Conservation (phyloP, 2,113 vertebrate species). For the Aramus guarauna region DNA sequence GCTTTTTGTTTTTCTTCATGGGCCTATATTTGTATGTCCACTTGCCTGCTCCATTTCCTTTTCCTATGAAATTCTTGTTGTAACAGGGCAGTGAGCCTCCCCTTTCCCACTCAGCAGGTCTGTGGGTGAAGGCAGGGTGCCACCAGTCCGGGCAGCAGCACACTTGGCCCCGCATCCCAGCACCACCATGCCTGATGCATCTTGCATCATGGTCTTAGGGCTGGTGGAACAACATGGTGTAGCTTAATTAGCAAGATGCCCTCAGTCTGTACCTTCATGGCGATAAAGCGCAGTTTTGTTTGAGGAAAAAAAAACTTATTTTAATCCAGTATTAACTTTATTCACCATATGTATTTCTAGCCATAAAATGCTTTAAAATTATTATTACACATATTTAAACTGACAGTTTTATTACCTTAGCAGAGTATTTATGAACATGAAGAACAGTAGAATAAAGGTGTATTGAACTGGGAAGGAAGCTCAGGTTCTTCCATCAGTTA, state of each 20-base stretch:
- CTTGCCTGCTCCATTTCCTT: not conserved
- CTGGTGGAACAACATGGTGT: not conserved
- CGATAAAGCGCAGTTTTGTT: not conserved
- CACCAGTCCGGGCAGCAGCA: not conserved
- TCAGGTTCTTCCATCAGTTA: not conserved
- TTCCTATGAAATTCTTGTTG: not conserved
- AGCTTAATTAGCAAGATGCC: not conserved
- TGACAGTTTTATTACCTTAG: not conserved
- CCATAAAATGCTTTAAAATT: not conserved
- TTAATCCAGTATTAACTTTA: not conserved
- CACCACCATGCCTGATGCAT: not conserved
- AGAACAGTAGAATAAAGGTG: not conserved
- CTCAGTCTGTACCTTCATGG: not conserved
- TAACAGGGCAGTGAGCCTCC: not conserved
- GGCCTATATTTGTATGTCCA: not conserved
- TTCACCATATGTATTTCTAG: not conserved
- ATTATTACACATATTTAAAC: not conserved
- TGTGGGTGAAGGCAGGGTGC: rapidly evolving
- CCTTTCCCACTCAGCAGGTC: not conserved
- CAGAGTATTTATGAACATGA: not conserved
- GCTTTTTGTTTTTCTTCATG: not conserved
- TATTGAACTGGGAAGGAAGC: not conserved
- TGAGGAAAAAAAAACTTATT: not conserved
- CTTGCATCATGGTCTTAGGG: not conserved
- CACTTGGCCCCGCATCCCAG: not conserved